Evolutionary conservation across 2,888 invertebrate genomes (phyloP).

Genomic region (Ectobius pallidus): DNA sequence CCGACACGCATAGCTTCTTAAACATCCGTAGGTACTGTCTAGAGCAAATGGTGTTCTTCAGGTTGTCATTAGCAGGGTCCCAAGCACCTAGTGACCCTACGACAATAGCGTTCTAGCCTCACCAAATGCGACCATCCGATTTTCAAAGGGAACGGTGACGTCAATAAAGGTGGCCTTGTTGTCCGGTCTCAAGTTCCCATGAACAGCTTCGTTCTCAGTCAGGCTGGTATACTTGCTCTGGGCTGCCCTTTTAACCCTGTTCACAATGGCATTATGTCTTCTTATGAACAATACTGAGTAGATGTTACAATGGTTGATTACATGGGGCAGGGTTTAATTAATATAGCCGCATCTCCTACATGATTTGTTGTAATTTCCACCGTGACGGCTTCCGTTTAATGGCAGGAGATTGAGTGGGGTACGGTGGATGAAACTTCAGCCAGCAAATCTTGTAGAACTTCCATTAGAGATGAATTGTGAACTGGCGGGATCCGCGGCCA

Average conservation of each 20-base stretch:
- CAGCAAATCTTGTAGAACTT: no score
- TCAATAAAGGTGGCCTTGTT: constrained; percentile 1
- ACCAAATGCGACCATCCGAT: neutral
- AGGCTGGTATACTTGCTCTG: neutral
- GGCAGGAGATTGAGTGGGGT: neutral
- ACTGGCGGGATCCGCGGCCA: neutral
- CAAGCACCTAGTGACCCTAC: no score
- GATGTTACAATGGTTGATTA: no score
- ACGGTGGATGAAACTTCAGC: neutral
- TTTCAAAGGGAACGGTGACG: constrained; percentile 1
- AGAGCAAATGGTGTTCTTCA: no score
- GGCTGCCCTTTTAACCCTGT: neutral
- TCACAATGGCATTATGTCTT: neutral
- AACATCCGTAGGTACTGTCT: no score
- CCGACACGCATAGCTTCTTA: no score
- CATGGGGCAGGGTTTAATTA: neutral
- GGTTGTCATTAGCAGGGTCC: no score
- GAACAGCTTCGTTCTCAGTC: neutral
- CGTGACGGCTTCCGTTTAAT: neutral
- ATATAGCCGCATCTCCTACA: neutral
- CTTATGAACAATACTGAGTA: no score
- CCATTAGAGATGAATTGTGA: neutral
- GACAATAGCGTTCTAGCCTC: no score
- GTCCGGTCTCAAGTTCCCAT: neutral
- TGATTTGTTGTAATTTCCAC: neutral